phyloP scores from a whole-genome alignment of 2,113 vertebrate genomes.

The Solea senegalensis region DNA sequence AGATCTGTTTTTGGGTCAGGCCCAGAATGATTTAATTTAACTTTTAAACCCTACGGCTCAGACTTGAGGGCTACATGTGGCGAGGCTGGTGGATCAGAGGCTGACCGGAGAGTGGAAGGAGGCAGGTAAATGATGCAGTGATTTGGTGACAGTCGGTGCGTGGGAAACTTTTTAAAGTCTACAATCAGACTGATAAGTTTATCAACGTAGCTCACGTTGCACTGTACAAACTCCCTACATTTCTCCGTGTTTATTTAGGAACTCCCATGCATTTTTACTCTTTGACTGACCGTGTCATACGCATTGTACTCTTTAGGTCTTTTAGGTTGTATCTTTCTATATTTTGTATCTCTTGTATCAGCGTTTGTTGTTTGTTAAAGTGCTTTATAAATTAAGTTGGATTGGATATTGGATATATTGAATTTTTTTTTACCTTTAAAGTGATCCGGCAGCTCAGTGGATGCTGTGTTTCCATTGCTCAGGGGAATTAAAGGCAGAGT shows the following conservation, averaged over 20 bases:
- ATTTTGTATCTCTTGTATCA: no score
- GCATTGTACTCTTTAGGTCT: no score
- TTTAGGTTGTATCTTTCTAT: no score
- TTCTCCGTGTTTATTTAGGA: constrained; percentile 23
- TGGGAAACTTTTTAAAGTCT: constrained; percentile 41
- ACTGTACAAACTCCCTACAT: neutral
- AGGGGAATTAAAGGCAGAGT: constrained; percentile 62
- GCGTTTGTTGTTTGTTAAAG: no score
- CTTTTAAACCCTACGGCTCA: constrained; percentile 55
- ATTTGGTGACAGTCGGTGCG: neutral
- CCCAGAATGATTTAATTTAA: constrained; percentile 59
- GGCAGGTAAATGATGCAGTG: constrained; percentile 4
- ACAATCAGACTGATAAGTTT: constrained; percentile 41
- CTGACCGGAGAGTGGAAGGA: constrained; percentile 1
- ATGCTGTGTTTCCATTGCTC: constrained; percentile 45
- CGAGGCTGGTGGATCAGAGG: constrained; percentile 19
- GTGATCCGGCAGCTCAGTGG: constrained; percentile 55
- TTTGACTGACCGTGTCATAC: no score
- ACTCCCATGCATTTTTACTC: constrained; percentile 14
- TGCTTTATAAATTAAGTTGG: no score
- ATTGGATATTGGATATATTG: no score
- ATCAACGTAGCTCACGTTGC: neutral
- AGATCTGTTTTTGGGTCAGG: constrained; percentile 57
- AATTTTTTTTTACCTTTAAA: constrained; percentile 50
- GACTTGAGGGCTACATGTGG: constrained; percentile 31